Base-by-base conservation (phyloP, 30 jellyfish, hydroid and myxozoan species). In the Aurelia sp. region DNA sequence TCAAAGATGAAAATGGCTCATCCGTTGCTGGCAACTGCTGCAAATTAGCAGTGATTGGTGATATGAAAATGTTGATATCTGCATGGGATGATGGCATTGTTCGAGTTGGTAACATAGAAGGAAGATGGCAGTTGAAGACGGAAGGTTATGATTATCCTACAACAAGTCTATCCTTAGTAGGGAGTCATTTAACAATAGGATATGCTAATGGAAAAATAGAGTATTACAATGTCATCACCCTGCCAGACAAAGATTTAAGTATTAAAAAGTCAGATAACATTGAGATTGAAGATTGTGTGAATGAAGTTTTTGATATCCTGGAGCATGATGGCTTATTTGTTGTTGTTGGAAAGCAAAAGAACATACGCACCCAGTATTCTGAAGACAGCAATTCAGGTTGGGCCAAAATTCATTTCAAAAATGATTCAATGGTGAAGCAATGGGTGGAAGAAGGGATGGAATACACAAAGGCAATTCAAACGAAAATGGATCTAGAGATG, bases 61-160 rank as follows among this genome's bases (percentile, higher is more conserved):
- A 41, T 37, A 15, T 15, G 33, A 40, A 21, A 8, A 33, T 66
- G 77, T 19, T 77, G 66, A 10, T 77, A 22, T 77, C 88, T 11
- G 88, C 70, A 11, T 77, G 88, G 88, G 88, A 77, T 77, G 88
- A 77, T 40, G 88, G 88, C 8, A 18, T 59, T 17, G 50, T 77
- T 33, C 77, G 88, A 16, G 57, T 77, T 4, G 88, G 88, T 18
- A 31, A 61, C 62, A 11, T 60, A 33, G 37, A 47, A 19, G 79
- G 88, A 30, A 13, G 62, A 9, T 77, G 88, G 88, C n/a, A 58
- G 8, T 30, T 61, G 15, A 50, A 77, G 17, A 77, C 78, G 6
- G 78, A 62, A 21, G 22, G 19, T 6, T 9, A 44, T 20, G 53
- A 62, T 13, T 61, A 77, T 40, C 78, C 88, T 31, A 79, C 74